A percentile compares a stretch with the other conserved stretches of the same genome.
These are phyloP conservation scores for Steatornis caripensis DNA, from an alignment of 2,113 vertebrate species.

Conservation along the genomic window DNA sequence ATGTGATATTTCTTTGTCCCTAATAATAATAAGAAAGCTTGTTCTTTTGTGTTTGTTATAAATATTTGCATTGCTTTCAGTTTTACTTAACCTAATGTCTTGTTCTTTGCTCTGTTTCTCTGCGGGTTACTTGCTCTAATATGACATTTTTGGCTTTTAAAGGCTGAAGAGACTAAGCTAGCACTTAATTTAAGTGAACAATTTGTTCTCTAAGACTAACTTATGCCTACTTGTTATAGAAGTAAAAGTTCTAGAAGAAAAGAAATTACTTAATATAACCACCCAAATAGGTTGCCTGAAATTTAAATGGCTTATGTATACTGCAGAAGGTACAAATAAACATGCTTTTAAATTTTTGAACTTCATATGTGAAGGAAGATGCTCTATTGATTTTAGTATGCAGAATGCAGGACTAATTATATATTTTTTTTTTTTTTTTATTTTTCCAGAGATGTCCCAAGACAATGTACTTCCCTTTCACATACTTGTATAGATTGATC, in stretches of 20 bases:
- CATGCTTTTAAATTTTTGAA: background rate
- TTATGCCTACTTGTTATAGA: background rate
- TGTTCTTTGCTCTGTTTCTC: background rate
- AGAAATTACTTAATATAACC: background rate
- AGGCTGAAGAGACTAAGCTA: background rate
- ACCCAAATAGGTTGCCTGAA: background rate
- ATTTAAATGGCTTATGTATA: background rate
- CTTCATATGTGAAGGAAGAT: background rate
- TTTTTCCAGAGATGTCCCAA: background rate
- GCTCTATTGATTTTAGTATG: background rate
- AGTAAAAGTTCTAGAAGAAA: background rate
- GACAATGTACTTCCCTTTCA: background rate
- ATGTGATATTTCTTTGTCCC: background rate
- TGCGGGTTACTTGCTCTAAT: background rate
- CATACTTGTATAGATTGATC: background rate
- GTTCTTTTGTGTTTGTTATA: background rate
- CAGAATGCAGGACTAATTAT: background rate
- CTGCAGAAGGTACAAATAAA: background rate
- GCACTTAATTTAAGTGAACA: background rate
- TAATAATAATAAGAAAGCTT: background rate
- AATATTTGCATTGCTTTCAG: background rate
- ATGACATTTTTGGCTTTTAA: background rate
- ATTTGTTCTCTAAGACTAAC: background rate
- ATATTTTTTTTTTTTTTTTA: background rate
- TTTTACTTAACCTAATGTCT: background rate